These are phyloP conservation scores for Plectrocnemia conspersa DNA, from an alignment of 1,140 invertebrate species.

Conservation along the genomic window DNA sequence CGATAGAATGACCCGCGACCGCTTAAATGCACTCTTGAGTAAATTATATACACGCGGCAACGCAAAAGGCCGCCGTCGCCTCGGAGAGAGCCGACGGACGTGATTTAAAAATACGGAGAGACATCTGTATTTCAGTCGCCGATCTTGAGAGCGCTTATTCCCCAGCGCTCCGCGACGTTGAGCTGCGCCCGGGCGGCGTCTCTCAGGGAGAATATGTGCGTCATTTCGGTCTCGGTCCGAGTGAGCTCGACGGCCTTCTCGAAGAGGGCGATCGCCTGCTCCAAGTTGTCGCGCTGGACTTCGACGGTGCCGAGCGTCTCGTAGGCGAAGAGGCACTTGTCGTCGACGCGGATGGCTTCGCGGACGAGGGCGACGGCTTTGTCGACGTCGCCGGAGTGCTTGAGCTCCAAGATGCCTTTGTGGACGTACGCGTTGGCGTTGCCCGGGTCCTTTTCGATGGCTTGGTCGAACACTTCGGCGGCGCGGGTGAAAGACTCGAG, in stretches of 20 bases:
- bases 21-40: too few relatives aligned
- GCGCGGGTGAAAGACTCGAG: slow-evolving; percentile 77
- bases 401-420: slow-evolving; percentile 75
- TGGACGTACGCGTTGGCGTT: slow-evolving; percentile 87
- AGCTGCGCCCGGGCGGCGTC: slow-evolving; percentile 84
- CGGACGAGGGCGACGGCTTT: slow-evolving; percentile 73
- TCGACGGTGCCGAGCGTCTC: slow-evolving; percentile 92
- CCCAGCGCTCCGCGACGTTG: slow-evolving; percentile 72
- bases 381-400: slow-evolving; percentile 78
- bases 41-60: too few relatives aligned
- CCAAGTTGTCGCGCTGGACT: slow-evolving; percentile 84
- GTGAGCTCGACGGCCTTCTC: slow-evolving; percentile 83
- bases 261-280: slow-evolving; percentile 77
- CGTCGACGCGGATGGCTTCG: slow-evolving; percentile 80
- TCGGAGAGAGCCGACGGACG: too few relatives aligned
- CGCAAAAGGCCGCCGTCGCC: too few relatives aligned
- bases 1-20: too few relatives aligned
- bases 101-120: too few relatives aligned
- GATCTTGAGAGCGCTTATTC: slow-evolving; percentile 52
- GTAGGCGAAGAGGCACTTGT: slow-evolving; percentile 90
- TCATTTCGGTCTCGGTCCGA: slow-evolving; percentile 80
- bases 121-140: too few relatives aligned
- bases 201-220: slow-evolving; percentile 78
- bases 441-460: slow-evolving; percentile 73
- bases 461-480: slow-evolving; percentile 75